Base-by-base conservation (phyloP, 2,797 vertebrate genomes). In the Peromyscus eremicus region DNA sequence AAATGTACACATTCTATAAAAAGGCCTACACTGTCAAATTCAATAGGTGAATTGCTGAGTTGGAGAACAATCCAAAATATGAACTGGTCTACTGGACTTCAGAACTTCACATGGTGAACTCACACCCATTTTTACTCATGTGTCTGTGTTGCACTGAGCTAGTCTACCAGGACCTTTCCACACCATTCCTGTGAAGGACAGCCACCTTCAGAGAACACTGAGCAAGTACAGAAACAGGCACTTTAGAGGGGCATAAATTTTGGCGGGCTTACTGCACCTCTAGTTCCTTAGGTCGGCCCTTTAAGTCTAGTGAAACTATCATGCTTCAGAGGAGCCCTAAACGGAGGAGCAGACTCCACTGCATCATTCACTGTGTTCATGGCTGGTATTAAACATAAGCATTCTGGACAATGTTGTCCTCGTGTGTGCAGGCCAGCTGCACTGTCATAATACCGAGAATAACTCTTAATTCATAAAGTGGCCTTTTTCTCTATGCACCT, bases 181-280 rank as follows among this genome's bases (percentile, higher is more conserved):
- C n/a, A 68, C 60, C 0, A 10, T 83, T 91, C 46, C 60, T 82
- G 2, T 52, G 12, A n/a, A 89, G 62, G 10, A 29, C 4, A 49
- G 49, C 10, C 8, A 46, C 29, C 43, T 91, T 93, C 89, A 77
- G 32, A 75, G 71, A 73, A 25, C 32, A 89, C 14, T 71, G 55
- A 85, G 37, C 62, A 80, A 92, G 79, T 43, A 49, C 6, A 81
- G 27, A 82, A 52, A 11, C 57, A 60, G 32, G 11, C 1, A 29
- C 71, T 95, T 93, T 64, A 49, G 73, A 70, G 77, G 16, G 77
- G 60, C 23, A 82, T 88, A 88, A 89, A 55, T 70, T 81, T 73
- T 76, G 10, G 19, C 12, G 4, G 64, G 8, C n/a, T 92, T 17
- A 64, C 55, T 68, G 73, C 37, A 34, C 19, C 12, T 89, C 66